These are phyloP conservation scores for Drosophila willistoni DNA, from an alignment of 1,140 invertebrate species.

Conservation along the genomic window DNA sequence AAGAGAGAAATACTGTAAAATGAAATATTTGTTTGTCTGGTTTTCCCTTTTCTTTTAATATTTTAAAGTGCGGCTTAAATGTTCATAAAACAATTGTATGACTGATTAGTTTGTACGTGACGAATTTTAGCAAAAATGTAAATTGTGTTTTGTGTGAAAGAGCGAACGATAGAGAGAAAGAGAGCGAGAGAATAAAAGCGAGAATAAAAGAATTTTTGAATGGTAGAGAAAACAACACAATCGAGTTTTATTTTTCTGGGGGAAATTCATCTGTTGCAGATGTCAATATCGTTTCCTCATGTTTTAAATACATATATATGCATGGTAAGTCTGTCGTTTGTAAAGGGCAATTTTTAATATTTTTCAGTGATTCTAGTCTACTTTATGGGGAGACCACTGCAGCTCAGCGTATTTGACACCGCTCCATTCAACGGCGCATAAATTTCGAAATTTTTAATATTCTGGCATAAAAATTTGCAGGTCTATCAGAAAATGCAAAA, in stretches of 20 bases:
- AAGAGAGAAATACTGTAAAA: constrained; percentile 16
- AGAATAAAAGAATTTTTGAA: constrained; percentile 79
- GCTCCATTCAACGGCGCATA: no score
- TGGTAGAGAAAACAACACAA: constrained; percentile 51
- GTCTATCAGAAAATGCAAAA: no score
- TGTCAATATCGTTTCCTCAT: no score
- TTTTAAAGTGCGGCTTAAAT: constrained; percentile 55
- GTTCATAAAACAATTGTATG: constrained; percentile 71
- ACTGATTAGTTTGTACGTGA: constrained; percentile 81
- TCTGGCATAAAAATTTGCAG: no score
- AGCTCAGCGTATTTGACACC: no score
- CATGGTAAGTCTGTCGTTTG: no score
- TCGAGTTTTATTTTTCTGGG: constrained; percentile 50
- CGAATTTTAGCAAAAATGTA: constrained; percentile 69
- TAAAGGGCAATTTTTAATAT: no score
- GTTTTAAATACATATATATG: no score
- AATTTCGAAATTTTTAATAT: no score
- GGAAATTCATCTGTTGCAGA: no score
- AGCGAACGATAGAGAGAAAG: constrained; percentile 4
- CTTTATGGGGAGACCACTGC: no score
- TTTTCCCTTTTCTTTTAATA: constrained; percentile 30
- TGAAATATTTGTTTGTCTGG: constrained; percentile 17
- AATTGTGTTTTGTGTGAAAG: constrained; percentile 74
- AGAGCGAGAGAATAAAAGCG: constrained; percentile 54
- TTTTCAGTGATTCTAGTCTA: no score